Conservation (phyloP, 1,140 invertebrate genomes). For the Dysdera silvatica region DNA sequence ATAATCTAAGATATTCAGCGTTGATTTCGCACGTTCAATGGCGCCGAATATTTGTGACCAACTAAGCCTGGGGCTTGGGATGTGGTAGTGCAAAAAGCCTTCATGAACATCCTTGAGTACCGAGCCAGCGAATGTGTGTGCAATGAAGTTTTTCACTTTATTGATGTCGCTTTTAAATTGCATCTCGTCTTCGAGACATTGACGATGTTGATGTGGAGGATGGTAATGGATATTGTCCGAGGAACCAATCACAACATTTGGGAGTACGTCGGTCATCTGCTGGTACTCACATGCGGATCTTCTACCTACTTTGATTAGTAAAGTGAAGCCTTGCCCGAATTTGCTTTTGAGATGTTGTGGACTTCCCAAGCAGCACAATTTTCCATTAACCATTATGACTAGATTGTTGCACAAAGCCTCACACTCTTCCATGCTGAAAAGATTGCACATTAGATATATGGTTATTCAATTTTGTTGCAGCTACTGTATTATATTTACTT, state of each 20-base stretch:
- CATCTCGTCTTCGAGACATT: too few relatives aligned
- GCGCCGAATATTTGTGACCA: slow-evolving; percentile 45
- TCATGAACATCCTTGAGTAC: slow-evolving; percentile 60
- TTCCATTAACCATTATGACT: slow-evolving; percentile 51
- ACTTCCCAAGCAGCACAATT: slow-evolving; percentile 47
- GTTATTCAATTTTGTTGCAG: too few relatives aligned
- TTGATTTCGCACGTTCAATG: slow-evolving; percentile 41
- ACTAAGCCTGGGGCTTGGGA: slow-evolving; percentile 42
- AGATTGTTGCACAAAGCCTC: slow-evolving; percentile 48
- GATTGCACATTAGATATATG: too few relatives aligned
- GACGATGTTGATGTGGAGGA: not conserved
- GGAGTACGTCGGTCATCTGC: not conserved
- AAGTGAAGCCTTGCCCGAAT: slow-evolving; percentile 52
- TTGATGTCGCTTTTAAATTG: too few relatives aligned
- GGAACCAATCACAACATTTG: not conserved
- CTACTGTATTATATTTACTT: too few relatives aligned
- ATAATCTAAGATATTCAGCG: slow-evolving; percentile 47
- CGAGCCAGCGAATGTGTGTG: slow-evolving; percentile 20
- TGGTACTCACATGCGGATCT: not conserved
- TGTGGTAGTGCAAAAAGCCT: slow-evolving; percentile 65
- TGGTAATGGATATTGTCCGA: too few relatives aligned
- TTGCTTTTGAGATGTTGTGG: slow-evolving; percentile 49
- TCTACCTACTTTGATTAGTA: slow-evolving; percentile 42
- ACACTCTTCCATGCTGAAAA: slow-evolving; percentile 50
- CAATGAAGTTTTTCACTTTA: slow-evolving; percentile 26